A percentile compares a stretch with the other conserved stretches of the same genome.
Conservation (phyloP, 2,888 invertebrate genomes). For the Hirtodrosophila duncani region DNA sequence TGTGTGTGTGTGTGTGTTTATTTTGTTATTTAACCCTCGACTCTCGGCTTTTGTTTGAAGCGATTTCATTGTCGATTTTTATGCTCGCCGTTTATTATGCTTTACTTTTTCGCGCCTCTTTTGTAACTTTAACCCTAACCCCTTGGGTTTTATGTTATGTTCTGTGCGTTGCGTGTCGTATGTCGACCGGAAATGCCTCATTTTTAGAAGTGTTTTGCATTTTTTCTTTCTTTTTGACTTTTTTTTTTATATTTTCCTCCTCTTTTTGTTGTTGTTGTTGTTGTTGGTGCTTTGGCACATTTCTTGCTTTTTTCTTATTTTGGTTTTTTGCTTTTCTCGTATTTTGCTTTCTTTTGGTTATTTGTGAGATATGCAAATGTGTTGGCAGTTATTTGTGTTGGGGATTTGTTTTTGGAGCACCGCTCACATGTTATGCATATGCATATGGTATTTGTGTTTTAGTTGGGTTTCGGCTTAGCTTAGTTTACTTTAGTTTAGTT, state of each 20-base stretch:
- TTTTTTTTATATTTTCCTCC: constrained; percentile 9
- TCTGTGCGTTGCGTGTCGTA: constrained; percentile 31
- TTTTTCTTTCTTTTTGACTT: constrained; percentile 45
- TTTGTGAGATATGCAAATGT: constrained; percentile 66
- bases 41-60: constrained; percentile 22
- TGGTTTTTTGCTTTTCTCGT: constrained; percentile 50
- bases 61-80: constrained; percentile 62
- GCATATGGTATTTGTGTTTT: constrained; percentile 72
- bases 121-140: constrained; percentile 27
- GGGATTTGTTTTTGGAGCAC: constrained; percentile 60
- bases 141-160: constrained; percentile 2
- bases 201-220: constrained; percentile 72
- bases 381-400: constrained; percentile 67
- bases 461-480: constrained; percentile 72
- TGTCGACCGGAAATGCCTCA: constrained; percentile 71
- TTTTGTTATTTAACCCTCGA: constrained; percentile 12
- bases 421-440: constrained; percentile 55
- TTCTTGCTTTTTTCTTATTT: constrained; percentile 16
- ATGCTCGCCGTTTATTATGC: constrained; percentile 57
- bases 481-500: too few relatives aligned
- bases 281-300: too few relatives aligned
- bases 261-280: constrained; percentile 20
- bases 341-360: constrained; percentile 39
- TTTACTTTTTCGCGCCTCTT: constrained; percentile 60
- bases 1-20: too few relatives aligned